Conservation (phyloP, 2,888 invertebrate species). For the Trichopoda pennipes region DNA sequence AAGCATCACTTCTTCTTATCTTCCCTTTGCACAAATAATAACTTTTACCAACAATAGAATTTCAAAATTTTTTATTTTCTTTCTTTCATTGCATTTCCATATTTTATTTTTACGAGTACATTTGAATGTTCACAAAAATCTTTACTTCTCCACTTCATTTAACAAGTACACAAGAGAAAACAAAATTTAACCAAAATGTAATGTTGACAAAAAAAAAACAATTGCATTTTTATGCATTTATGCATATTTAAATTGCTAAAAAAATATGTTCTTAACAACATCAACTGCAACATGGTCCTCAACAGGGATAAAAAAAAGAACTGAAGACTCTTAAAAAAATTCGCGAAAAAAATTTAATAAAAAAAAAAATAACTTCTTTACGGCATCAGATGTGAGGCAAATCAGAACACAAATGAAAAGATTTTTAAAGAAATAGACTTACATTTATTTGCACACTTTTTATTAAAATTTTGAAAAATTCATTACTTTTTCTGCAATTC, state of each 20-base stretch:
- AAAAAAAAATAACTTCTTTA: not conserved
- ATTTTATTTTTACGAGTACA: not conserved
- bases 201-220: not conserved
- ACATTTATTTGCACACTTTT: not conserved
- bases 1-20: not conserved
- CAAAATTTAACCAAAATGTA: slow-evolving; percentile 3
- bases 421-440: not conserved
- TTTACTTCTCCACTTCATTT: slow-evolving; percentile 1
- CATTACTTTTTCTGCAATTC: too few relatives aligned
- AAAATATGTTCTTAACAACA: slow-evolving; percentile 16
- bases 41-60: not conserved
- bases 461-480: too few relatives aligned
- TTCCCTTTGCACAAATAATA: not conserved
- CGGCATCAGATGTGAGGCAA: not conserved
- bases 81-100: not conserved
- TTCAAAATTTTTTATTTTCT: not conserved
- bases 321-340: not conserved
- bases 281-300: not conserved
- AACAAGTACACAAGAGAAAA: not conserved
- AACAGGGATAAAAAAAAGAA: not conserved
- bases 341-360: not conserved
- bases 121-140: not conserved
- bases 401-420: not conserved
- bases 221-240: slow-evolving; percentile 8
- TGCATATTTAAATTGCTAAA: slow-evolving; percentile 4